These are phyloP conservation scores for Mormyrus iriodes DNA, from an alignment of 2,113 vertebrate genomes.

Conservation along the genomic window DNA sequence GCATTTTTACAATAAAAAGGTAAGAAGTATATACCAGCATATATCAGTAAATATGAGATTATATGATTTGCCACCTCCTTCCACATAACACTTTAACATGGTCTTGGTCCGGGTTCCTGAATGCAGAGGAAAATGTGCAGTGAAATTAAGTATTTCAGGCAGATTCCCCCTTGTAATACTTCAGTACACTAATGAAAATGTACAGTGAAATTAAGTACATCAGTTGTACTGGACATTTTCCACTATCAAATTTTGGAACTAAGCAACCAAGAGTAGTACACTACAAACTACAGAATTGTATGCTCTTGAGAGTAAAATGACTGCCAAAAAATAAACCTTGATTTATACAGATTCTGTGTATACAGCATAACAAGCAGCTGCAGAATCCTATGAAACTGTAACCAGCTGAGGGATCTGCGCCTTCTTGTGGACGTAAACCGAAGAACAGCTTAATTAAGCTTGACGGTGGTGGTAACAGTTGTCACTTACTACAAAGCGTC, in stretches of 20 bases:
- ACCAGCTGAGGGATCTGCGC: neutral
- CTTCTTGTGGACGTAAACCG: neutral
- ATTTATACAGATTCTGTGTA: neutral
- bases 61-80: neutral
- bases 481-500: conserved; percentile 69
- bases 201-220: neutral
- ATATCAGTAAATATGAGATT: neutral
- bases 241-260: neutral
- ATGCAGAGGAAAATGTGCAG: neutral
- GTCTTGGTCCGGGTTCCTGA: neutral
- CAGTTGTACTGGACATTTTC: neutral
- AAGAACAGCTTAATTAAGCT: neutral
- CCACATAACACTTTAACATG: neutral
- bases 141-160: neutral
- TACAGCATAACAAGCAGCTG: neutral
- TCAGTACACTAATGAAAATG: neutral
- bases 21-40: neutral
- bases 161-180: neutral
- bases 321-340: neutral
- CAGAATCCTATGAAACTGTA: neutral
- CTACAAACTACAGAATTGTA: neutral
- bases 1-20: neutral
- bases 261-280: neutral
- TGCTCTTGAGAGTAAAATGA: neutral
- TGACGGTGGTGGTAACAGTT: neutral